Conservation (phyloP, 2,113 vertebrate species). For the Calidris pygmaea region DNA sequence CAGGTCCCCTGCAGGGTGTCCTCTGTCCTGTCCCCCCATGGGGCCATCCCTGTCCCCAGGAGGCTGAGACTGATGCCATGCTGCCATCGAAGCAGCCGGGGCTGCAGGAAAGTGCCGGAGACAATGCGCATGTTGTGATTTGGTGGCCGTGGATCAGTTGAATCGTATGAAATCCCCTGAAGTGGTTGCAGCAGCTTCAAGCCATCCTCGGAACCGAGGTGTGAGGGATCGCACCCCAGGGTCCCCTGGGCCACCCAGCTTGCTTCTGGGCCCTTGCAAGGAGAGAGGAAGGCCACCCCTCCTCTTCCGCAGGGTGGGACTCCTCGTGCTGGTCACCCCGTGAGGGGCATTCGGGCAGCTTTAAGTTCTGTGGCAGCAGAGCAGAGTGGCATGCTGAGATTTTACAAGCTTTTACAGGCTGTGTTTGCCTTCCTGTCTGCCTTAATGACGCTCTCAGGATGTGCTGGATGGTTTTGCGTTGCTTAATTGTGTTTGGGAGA, state of each 20-base stretch:
- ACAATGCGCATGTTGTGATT: rapidly evolving
- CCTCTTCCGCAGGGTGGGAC: background rate
- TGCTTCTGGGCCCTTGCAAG: background rate
- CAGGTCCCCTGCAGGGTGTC: background rate
- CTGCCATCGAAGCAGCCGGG: background rate
- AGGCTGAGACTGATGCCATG: rapidly evolving
- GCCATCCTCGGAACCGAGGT: background rate
- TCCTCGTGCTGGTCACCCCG: rapidly evolving
- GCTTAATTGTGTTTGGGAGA: background rate
- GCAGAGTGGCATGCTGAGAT: rapidly evolving
- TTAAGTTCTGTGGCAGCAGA: background rate
- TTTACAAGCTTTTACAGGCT: background rate
- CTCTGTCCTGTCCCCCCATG: background rate
- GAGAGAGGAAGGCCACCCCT: background rate
- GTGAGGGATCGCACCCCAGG: rapidly evolving
- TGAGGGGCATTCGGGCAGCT: background rate
- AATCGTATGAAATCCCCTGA: background rate
- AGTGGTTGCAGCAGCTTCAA: background rate
- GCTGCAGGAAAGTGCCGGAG: background rate
- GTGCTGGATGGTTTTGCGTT: background rate
- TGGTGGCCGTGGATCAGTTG: background rate
- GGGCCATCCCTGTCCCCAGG: background rate
- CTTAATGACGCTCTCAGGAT: background rate
- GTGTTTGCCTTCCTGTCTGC: background rate
- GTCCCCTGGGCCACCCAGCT: background rate